Base-by-base conservation (phyloP, 2,797 vertebrate species). In the Otolemur crassicaudatus region DNA sequence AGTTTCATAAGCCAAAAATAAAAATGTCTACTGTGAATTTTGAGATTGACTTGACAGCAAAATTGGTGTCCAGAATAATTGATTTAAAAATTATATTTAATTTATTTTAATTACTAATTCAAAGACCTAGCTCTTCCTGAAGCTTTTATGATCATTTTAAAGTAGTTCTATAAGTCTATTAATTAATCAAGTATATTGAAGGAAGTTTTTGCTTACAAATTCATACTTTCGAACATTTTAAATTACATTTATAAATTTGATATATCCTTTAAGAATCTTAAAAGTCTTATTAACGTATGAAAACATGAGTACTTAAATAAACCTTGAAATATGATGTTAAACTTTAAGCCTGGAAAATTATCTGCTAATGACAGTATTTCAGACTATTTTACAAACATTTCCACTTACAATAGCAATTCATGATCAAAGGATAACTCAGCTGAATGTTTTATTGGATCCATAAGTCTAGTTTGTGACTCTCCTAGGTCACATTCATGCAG, bases 331-430 rank as follows among this genome's bases (percentile, higher is more conserved):
- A 67, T 7, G 34, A 1, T 22, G 34, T 89, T 73, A 63, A 82
- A 70, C 60, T 58, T 87, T 63, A 75, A 70, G 14, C 70, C 29
- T 85, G 60, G 6, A n/a, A 75, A 84, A 3, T 43, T 34, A 40
- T 92, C 22, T 67, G 43, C 37, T 79, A 83, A 67, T 93, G 19
- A 49, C 29, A 84, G 11, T 25, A 3, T 40, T 88, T 17, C 69
- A 94, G 25, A 79, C 61, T 16, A 70, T 85, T 34, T 76, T 40
- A 88, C 14, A 31, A 58, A 91, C n/a, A 63, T 94, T 87, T 81
- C 9, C 34, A 56, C 22, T 77, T 82, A 29, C 9, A 87, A 17
- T 91, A 23, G 65, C 63, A 91, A 49, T n/a, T 49, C 25, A 13
- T 60, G 14, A n/a, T 56, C 13, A 49, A 46, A 20, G 46, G 12